Percentiles rank a stretch among this genome's conserved stretches.
Conservation (phyloP, 2,888 invertebrate species). For the Eupithecia subumbrata region DNA sequence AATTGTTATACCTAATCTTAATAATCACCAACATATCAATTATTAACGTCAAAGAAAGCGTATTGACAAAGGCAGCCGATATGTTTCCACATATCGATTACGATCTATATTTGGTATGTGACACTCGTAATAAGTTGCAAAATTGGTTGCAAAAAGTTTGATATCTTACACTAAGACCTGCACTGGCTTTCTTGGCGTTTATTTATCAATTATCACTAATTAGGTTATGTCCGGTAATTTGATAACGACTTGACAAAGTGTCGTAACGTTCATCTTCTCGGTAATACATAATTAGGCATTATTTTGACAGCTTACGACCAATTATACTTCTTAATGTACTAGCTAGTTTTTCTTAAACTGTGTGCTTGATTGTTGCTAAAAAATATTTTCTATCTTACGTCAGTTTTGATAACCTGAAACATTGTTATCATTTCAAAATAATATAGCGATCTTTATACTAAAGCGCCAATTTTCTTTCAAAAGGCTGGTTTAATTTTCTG, state of each 20-base stretch:
- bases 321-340: not conserved
- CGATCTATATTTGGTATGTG: conserved; percentile 29
- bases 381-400: too few relatives aligned
- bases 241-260: conserved; percentile 6
- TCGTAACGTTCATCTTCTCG: not conserved
- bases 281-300: not conserved
- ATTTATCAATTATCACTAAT: conserved; percentile 25
- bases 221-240: conserved; percentile 16
- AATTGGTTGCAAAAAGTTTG: conserved; percentile 17
- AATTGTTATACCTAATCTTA: conserved; percentile 19
- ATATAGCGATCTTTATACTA: not conserved
- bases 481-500: not conserved
- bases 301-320: not conserved
- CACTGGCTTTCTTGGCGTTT: conserved; percentile 12
- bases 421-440: not conserved
- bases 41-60: conserved; percentile 14
- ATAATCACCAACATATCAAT: conserved; percentile 23
- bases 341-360: too few relatives aligned
- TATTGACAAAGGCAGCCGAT: conserved; percentile 24
- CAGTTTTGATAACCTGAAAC: not conserved
- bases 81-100: conserved; percentile 23
- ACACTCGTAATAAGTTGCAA: not conserved
- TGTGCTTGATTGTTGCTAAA: too few relatives aligned
- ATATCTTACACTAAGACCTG: conserved; percentile 10
- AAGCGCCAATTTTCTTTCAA: not conserved